phyloP scores from a whole-genome alignment of 2,797 vertebrate species.

The Malurus leucopterus region DNA sequence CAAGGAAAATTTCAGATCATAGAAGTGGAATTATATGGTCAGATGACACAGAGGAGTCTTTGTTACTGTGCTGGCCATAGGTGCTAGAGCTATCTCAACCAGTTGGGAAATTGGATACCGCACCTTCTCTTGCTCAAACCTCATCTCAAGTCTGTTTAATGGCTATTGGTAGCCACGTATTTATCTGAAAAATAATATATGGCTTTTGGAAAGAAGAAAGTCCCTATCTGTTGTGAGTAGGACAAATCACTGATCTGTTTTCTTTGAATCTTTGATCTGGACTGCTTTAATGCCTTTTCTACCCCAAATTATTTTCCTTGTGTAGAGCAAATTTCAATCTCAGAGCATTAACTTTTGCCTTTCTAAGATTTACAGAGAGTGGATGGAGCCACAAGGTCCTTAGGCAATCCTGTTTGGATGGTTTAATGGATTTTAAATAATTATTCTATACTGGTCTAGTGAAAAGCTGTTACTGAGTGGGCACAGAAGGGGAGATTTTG shows the following conservation, averaged over 20 bases:
- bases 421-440: neutral
- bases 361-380: neutral
- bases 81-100: neutral
- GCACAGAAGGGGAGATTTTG: neutral
- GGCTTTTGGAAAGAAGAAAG: neutral
- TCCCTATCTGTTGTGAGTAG: neutral
- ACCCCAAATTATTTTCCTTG: neutral
- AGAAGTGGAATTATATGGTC: neutral
- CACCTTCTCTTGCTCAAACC: neutral
- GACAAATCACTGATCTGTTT: neutral
- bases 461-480: neutral
- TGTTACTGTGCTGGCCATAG: neutral
- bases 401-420: neutral
- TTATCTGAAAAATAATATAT: neutral
- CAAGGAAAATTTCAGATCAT: neutral
- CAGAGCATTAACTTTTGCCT: neutral
- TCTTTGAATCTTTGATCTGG: neutral
- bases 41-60: neutral
- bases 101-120: neutral
- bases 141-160: neutral
- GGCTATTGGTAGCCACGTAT: neutral
- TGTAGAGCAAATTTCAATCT: neutral
- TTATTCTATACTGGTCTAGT: neutral
- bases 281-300: neutral
- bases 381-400: neutral